Conservation (phyloP, 2,113 vertebrate species). For the Oreochromis tanganicae region DNA sequence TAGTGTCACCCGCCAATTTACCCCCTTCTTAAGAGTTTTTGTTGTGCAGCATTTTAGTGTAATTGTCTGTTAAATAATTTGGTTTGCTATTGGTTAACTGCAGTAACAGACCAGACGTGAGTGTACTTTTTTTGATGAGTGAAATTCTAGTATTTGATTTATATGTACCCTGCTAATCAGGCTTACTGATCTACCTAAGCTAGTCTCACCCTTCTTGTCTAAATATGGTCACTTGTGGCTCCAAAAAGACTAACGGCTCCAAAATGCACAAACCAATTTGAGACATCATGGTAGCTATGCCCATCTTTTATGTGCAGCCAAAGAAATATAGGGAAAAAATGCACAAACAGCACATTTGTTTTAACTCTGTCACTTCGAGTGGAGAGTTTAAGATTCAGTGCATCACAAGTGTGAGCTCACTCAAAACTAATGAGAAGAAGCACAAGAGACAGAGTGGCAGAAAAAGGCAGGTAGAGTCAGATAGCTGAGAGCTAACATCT, state of each 20-base stretch:
- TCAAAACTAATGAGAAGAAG: background rate
- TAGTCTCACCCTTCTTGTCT: background rate
- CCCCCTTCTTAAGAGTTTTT: background rate
- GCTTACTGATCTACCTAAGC: background rate
- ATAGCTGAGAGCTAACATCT: slow-evolving; percentile 33
- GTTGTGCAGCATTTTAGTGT: background rate
- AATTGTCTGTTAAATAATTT: background rate
- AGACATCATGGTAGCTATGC: background rate
- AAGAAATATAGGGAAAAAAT: background rate
- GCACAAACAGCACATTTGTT: background rate
- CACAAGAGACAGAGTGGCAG: background rate
- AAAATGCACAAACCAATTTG: background rate
- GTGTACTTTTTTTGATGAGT: background rate
- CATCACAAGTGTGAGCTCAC: background rate
- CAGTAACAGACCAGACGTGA: background rate
- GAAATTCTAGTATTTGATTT: background rate
- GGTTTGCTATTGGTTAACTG: background rate
- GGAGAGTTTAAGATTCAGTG: background rate
- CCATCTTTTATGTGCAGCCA: background rate
- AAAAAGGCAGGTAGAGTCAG: slow-evolving; percentile 21
- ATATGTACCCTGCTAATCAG: background rate
- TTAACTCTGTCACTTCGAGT: background rate
- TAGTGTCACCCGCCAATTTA: background rate
- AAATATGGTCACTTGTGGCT: background rate
- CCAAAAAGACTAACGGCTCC: background rate